Percentiles rank a stretch among this genome's conserved stretches.
These are phyloP conservation scores for Papilio dardanus DNA, from an alignment of 1,140 invertebrate species.

Conservation along the genomic window DNA sequence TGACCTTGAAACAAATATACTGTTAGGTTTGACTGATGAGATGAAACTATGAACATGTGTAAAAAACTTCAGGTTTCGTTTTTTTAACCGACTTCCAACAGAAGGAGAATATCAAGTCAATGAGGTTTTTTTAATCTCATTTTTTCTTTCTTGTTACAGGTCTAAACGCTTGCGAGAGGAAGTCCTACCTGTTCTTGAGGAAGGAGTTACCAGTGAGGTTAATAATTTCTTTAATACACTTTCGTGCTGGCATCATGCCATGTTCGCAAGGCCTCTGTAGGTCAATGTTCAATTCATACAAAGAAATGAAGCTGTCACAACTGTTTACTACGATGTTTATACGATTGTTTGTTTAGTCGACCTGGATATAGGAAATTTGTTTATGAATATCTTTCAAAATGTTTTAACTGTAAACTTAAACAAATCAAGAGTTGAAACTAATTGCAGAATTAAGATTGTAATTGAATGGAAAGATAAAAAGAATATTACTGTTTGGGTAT, in stretches of 20 bases:
- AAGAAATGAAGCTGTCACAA: conserved; percentile 4
- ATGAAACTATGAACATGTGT: not conserved
- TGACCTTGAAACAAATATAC: conserved; percentile 5
- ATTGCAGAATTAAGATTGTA: too few species aligned
- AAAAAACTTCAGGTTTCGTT: not conserved
- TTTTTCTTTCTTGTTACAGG: conserved; percentile 86
- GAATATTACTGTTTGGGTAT: not conserved
- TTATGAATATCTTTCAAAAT: not conserved
- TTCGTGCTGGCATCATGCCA: conserved; percentile 24
- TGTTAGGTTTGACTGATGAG: not conserved
- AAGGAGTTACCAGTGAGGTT: conserved; percentile 95
- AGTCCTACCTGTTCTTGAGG: conserved; percentile 96
- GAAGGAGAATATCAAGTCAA: too few species aligned
- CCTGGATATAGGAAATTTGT: not conserved
- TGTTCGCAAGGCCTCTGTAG: not conserved
- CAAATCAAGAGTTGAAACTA: too few species aligned
- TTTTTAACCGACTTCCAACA: too few species aligned
- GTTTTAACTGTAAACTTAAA: too few species aligned
- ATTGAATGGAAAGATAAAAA: too few species aligned
- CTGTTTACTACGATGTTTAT: conserved; percentile 3
- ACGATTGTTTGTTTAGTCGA: not conserved
- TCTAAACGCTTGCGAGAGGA: conserved; percentile 93
- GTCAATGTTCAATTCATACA: conserved; percentile 27
- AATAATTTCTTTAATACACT: conserved; percentile 37
- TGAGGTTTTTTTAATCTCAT: too few species aligned